Conservation (phyloP, 2,888 invertebrate genomes). For the Megastigmus dorsalis region DNA sequence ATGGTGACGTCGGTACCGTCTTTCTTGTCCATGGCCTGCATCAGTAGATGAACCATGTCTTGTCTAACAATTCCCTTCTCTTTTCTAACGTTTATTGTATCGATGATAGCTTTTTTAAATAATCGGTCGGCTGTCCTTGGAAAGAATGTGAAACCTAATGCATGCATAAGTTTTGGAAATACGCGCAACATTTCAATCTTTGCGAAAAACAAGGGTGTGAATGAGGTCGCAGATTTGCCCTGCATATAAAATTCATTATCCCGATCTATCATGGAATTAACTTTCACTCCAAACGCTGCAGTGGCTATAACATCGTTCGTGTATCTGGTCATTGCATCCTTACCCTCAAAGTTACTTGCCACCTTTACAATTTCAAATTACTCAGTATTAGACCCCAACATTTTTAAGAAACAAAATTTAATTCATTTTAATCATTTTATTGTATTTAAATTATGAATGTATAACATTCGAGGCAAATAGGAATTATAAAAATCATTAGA, state of each 20-base stretch:
- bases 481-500: too few relatives aligned
- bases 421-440: too few relatives aligned
- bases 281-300: conserved; percentile 77
- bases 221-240: not conserved
- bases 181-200: conserved; percentile 49
- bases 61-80: conserved; percentile 75
- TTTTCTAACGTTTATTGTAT: conserved; percentile 74
- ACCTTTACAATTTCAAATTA: too few relatives aligned
- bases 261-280: conserved; percentile 76
- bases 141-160: conserved; percentile 52
- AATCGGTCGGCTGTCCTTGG: conserved; percentile 42
- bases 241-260: conserved; percentile 59
- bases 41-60: conserved; percentile 78
- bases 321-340: conserved; percentile 76
- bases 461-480: too few relatives aligned
- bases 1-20: conserved; percentile 55
- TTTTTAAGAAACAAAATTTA: too few relatives aligned
- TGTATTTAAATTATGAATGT: too few relatives aligned
- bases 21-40: conserved; percentile 71
- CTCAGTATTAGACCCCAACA: too few relatives aligned
- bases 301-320: conserved; percentile 79
- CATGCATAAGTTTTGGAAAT: conserved; percentile 51
- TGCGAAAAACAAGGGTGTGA: not conserved
- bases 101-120: conserved; percentile 60
- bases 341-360: conserved; percentile 70